Percentiles rank a stretch among this genome's conserved stretches.
phyloP scores from a whole-genome alignment of 2,888 invertebrate genomes.

The Caradrina kadenii region DNA sequence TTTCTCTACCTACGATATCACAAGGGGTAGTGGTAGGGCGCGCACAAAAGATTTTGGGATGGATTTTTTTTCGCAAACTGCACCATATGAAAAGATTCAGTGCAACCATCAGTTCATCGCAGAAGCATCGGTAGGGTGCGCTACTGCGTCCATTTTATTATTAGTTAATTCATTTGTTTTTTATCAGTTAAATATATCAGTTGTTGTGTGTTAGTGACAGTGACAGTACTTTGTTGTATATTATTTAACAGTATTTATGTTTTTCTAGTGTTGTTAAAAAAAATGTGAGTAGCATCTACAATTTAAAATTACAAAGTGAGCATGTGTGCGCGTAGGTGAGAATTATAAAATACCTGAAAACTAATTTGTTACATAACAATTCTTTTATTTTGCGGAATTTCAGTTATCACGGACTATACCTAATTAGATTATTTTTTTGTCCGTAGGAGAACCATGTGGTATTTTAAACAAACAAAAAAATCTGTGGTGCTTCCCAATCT shows the following conservation, averaged over 20 bases:
- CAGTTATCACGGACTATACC: too few species aligned
- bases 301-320: neutral
- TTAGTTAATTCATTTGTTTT: conserved; percentile 57
- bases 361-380: neutral
- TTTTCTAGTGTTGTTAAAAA: conserved; percentile 21
- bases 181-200: conserved; percentile 41
- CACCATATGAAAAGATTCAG: conserved; percentile 81
- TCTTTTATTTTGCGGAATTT: conserved; percentile 1
- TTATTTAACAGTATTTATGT: conserved; percentile 1
- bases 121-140: conserved; percentile 52
- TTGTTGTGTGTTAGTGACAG: conserved; percentile 51
- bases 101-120: conserved; percentile 75
- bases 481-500: conserved; percentile 8
- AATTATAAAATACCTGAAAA: neutral
- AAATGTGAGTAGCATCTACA: conserved; percentile 29
- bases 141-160: conserved; percentile 58
- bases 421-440: neutral
- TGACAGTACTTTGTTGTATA: conserved; percentile 21
- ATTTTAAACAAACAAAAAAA: conserved; percentile 21
- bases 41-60: conserved; percentile 87
- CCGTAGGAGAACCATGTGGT: conserved; percentile 4
- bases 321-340: neutral
- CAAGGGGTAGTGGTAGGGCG: conserved; percentile 86
- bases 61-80: conserved; percentile 89
- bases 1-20: conserved; percentile 80